Base-by-base conservation (phyloP, 2,888 invertebrate species). In the Acleris literana region DNA sequence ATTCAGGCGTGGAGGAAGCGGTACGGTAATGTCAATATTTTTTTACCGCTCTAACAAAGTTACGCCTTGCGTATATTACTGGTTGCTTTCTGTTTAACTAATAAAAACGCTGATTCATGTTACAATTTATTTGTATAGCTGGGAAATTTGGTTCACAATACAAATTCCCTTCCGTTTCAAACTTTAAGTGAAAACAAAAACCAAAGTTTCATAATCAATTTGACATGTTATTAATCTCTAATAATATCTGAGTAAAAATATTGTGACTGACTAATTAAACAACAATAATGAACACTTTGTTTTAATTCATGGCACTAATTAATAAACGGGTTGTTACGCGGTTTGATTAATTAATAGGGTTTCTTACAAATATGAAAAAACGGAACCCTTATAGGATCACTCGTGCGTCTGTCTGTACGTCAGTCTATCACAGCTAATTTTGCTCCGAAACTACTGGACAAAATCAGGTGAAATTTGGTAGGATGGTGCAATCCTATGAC, bases 21-120 rank as follows among this genome's bases (percentile, higher is more conserved):
- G 43, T 22, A 43, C 43, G 55, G 43, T 16, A 55, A 55, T 18
- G 55, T 55, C 55, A 55, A 55, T 43, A 55, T 55, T 55, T 55
- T 55, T 55, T 43, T 55, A 43, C n/a, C 46, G 55, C 55, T 55
- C 55, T 55, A 22, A 43, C 55, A 55, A 55, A 55, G 55, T 55
- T 43, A 55, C 43, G 20, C 55, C 33, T 53, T 54, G 39, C 16
- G 11, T 55, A 20, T 55, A 55, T 43, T 20, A 43, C 20, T 20
- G 55, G 39, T 13, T 39, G 39, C 13, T 39, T 16, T 43, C 18
- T 54, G 16, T 55, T 55, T 55, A 43, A 7, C 20, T 7, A 22
- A 55, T 7, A 22, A 43, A 54, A 33, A 18, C 20, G 20, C 13
- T 55, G 55, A 54, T 33, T 54, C 17, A 54, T 20, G 55, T 6